These are phyloP conservation scores for Ciona savignyi DNA, from an alignment of 23 tunicate genomes.

Conservation along the genomic window DNA sequence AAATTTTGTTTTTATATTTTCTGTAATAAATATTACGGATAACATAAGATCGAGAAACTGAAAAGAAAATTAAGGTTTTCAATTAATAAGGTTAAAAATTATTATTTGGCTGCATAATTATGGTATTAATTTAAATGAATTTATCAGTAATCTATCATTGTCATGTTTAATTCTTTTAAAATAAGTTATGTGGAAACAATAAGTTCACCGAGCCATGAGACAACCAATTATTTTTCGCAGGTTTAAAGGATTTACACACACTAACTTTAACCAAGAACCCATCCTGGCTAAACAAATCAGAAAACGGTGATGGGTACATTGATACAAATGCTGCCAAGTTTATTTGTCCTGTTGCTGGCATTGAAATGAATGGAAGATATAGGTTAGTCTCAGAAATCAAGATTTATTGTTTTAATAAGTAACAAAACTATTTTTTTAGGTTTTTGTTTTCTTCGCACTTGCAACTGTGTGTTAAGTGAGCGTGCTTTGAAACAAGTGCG, in stretches of 20 bases:
- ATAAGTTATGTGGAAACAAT: too few relatives aligned
- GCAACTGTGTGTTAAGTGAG: slow-evolving; percentile 83
- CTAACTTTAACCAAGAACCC: slow-evolving; percentile 37
- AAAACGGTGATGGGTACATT: slow-evolving; percentile 82
- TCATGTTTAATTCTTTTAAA: too few relatives aligned
- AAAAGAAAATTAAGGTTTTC: too few relatives aligned
- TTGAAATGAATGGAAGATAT: slow-evolving; percentile 92
- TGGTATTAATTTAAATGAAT: too few relatives aligned
- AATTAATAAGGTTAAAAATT: too few relatives aligned
- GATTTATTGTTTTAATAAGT: too few relatives aligned
- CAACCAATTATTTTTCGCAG: slow-evolving; percentile 23
- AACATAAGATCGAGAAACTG: too few relatives aligned
- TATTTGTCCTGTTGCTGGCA: slow-evolving; percentile 77
- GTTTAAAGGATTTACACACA: slow-evolving; percentile 63
- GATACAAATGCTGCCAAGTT: slow-evolving; percentile 61
- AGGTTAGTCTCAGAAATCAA: slow-evolving; percentile 43
- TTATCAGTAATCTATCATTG: too few relatives aligned
- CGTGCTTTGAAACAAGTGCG: slow-evolving; percentile 72
- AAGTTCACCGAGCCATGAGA: too few relatives aligned
- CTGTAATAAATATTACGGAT: too few relatives aligned
- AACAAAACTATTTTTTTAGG: slow-evolving; percentile 1
- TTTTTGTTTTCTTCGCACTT: slow-evolving; percentile 50
- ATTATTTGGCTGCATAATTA: too few relatives aligned
- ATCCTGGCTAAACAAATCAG: slow-evolving; percentile 47
- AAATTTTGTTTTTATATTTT: too few relatives aligned